Evolutionary conservation across 2,888 invertebrate genomes (phyloP).

Genomic region (Sminthurinus aureus): DNA sequence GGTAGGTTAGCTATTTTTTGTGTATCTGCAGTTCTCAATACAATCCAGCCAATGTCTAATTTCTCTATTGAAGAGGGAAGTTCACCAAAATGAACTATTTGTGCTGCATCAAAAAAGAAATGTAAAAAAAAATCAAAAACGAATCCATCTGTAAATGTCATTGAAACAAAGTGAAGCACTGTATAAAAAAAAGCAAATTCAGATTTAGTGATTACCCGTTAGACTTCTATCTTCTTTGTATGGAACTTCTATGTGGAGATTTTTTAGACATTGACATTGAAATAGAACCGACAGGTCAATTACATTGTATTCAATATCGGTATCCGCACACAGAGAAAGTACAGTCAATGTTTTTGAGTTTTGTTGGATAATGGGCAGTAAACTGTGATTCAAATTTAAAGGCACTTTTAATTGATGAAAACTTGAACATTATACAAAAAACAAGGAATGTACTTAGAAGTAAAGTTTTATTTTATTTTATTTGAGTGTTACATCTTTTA

Average conservation of each 20-base stretch:
- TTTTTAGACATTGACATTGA: constrained; percentile 3
- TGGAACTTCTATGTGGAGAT: constrained; percentile 19
- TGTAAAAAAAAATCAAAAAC: too few species aligned
- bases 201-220: neutral
- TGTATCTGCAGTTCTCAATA: neutral
- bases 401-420: too few species aligned
- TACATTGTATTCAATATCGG: neutral
- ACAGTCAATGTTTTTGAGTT: constrained; percentile 7
- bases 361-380: neutral
- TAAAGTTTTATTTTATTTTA: too few species aligned
- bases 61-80: neutral
- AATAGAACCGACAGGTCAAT: neutral
- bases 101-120: neutral
- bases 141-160: too few species aligned
- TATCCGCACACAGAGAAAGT: constrained; percentile 1
- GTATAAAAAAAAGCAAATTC: too few species aligned
- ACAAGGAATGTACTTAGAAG: too few species aligned
- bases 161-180: too few species aligned
- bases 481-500: too few species aligned
- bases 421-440: too few species aligned
- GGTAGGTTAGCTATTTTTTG: constrained; percentile 2
- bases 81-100: neutral
- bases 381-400: neutral
- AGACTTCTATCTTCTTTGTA: constrained; percentile 14
- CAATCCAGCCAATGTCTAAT: constrained; percentile 25